Base-by-base conservation (phyloP, 1,140 invertebrate genomes). In the Nasonia longicornis region DNA sequence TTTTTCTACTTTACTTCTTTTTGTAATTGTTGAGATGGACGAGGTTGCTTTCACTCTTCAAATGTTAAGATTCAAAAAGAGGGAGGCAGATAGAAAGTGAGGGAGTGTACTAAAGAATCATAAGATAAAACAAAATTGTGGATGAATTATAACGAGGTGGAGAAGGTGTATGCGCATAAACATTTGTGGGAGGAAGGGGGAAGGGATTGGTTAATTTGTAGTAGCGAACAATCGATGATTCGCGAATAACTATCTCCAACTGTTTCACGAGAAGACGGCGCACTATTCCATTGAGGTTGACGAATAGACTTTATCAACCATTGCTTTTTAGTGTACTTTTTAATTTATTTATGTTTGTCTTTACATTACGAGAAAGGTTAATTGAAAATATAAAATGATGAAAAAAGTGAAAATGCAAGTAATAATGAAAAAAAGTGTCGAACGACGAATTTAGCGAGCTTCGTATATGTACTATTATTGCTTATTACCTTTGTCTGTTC, bases 261-360 rank as follows among this genome's bases (percentile, higher is more conserved):
- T 77, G 7, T 77, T 80, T 72, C 70, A 52, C 69, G n/a, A 77
- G 26, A 82, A 73, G 12, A 77, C 35, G 69, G 76, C 52, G 69
- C 52, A 66, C 70, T 77, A 48, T 82, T 77, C 70, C 52, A 67
- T 78, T 74, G 42, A 66, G 48, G 66, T 75, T 77, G 45, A 75
- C 42, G 58, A 7, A 73, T 81, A 77, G 35, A 71, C 58, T 76
- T 58, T 79, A 74, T 10, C 22, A 74, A 67, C 35, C 64, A 75
- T 67, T 45, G 63, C 35, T 82, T 79, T 79, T 69, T n/a, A 78
- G 8, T 78, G 71, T 82, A 77, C 45, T 73, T 74, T 82, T 74
- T 78, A 77, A 79, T 82, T 82, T 79, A 79, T 82, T 82, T 78
- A 77, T 77, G 35, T 71, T 82, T 82, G 58, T 77, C 31, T 81